Percentiles rank a stretch among this genome's conserved stretches.
These are phyloP conservation scores for Itoplectis maculator DNA, from an alignment of 2,888 invertebrate genomes.

Conservation along the genomic window DNA sequence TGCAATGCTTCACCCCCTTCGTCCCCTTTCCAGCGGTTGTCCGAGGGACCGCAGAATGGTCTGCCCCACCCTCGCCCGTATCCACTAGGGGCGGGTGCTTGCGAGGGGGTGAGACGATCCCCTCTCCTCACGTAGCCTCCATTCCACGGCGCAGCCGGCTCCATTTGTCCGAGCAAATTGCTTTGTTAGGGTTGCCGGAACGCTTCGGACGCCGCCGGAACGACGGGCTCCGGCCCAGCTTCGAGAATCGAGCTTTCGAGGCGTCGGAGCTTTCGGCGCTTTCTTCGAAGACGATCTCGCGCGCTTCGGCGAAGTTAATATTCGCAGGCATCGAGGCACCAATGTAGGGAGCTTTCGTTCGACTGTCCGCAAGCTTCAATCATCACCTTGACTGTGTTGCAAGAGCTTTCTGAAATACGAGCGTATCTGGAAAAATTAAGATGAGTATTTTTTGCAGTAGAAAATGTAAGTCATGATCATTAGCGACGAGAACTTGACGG, in stretches of 20 bases:
- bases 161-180: conserved; percentile 72
- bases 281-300: conserved; percentile 18
- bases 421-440: too few species aligned
- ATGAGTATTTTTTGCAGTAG: too few species aligned
- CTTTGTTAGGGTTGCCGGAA: conserved; percentile 67
- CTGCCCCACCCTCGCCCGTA: conserved; percentile 48
- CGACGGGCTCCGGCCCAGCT: conserved; percentile 3
- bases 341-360: not conserved
- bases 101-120: not conserved
- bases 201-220: conserved; percentile 28
- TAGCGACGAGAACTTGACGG: not conserved
- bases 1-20: conserved; percentile 11
- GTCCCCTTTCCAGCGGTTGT: conserved; percentile 54
- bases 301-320: not conserved
- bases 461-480: too few species aligned
- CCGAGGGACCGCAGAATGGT: conserved; percentile 61
- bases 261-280: conserved; percentile 1
- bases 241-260: not conserved
- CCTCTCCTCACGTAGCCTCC: not conserved
- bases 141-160: conserved; percentile 52
- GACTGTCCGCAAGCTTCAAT: not conserved
- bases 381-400: not conserved
- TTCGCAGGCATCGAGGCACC: not conserved
- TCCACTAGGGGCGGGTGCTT: not conserved
- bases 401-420: too few species aligned